Conservation (phyloP, 2,113 vertebrate genomes). For the Pseudorasbora parva region DNA sequence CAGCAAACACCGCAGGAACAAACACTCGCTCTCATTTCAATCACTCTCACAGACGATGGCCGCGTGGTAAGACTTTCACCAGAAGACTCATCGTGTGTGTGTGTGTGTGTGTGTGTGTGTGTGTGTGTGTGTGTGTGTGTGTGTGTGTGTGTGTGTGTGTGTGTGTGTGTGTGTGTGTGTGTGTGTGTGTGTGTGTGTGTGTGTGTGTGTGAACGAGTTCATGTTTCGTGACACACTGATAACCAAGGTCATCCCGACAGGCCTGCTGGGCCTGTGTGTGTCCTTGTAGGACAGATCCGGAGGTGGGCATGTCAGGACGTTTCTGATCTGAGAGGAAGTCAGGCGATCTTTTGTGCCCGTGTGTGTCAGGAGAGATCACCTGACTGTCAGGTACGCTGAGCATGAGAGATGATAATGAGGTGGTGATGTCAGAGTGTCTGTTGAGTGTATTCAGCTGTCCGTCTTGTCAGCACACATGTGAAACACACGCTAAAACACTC, state of each 20-base stretch:
- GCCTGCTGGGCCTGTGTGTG: conserved; percentile 28
- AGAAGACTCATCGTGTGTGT: not conserved
- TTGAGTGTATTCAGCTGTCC: conserved; percentile 48
- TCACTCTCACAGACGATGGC: not conserved
- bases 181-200: not conserved
- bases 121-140: too few species aligned
- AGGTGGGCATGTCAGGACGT: conserved; percentile 30
- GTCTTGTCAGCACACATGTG: not conserved
- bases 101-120: not conserved
- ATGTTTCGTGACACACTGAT: conserved; percentile 33
- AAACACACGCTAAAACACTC: conserved; percentile 13
- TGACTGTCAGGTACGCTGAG: not conserved
- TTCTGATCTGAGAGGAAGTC: conserved; percentile 34
- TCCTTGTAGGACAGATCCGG: conserved; percentile 33
- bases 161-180: too few species aligned
- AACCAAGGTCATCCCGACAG: conserved; percentile 41
- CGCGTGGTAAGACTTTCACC: not conserved
- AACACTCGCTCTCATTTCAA: conserved; percentile 1
- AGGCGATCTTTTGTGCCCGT: not conserved
- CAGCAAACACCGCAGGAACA: not conserved
- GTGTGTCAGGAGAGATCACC: conserved; percentile 34
- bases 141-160: too few species aligned
- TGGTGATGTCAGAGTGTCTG: conserved; percentile 11
- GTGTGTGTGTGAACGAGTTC: conserved; percentile 20
- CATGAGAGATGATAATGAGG: conserved; percentile 21